These are phyloP conservation scores for Colossoma macropomum DNA, from an alignment of 2,113 vertebrate genomes.

Conservation along the genomic window DNA sequence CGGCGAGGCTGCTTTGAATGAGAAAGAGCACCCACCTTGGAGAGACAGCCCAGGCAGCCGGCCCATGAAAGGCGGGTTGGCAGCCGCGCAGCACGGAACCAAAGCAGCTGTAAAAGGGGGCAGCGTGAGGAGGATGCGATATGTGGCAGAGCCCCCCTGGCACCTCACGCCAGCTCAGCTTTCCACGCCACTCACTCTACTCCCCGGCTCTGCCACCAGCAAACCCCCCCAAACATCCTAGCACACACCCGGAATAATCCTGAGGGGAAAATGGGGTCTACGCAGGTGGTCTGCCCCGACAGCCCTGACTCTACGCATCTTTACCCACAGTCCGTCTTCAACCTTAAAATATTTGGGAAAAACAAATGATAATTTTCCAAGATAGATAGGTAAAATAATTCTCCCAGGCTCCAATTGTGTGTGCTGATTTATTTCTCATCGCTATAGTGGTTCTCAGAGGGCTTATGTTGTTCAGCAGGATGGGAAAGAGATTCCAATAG, in stretches of 20 bases:
- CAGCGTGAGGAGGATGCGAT: constrained; percentile 58
- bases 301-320: constrained; percentile 51
- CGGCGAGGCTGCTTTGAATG: constrained; percentile 63
- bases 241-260: constrained; percentile 75
- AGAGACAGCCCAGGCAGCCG: constrained; percentile 55
- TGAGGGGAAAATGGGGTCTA: constrained; percentile 68
- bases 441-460: neutral
- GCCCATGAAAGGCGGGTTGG: constrained; percentile 63
- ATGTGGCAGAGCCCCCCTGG: constrained; percentile 75
- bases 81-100: constrained; percentile 54
- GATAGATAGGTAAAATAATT: neutral
- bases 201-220: constrained; percentile 59
- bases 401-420: neutral
- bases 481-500: too few species aligned
- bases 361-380: constrained; percentile 65
- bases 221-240: constrained; percentile 63
- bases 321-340: constrained; percentile 55
- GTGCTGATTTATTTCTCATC: too few species aligned
- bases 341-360: constrained; percentile 61
- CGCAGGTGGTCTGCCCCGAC: constrained; percentile 72
- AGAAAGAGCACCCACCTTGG: constrained; percentile 65
- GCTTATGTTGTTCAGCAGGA: neutral
- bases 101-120: constrained; percentile 47
- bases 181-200: constrained; percentile 81
- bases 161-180: constrained; percentile 79